These are phyloP conservation scores for Caranx ignobilis DNA, from an alignment of 2,113 vertebrate genomes.

Conservation along the genomic window DNA sequence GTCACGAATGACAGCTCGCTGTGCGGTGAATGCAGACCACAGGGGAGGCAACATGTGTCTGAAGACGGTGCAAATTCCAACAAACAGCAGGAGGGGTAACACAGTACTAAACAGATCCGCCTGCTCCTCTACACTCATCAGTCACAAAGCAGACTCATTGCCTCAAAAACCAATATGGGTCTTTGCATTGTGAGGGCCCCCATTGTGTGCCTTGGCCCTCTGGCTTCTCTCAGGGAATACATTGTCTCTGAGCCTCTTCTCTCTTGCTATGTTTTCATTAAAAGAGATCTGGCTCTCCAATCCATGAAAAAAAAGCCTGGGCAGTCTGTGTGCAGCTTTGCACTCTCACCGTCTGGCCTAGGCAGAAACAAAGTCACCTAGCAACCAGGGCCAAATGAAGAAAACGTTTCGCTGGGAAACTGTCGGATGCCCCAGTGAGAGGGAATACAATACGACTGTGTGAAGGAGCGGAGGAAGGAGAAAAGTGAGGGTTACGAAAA, in stretches of 20 bases:
- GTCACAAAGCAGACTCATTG: constrained; percentile 52
- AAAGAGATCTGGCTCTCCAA: constrained; percentile 62
- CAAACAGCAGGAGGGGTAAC: constrained; percentile 46
- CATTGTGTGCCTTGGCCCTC: constrained; percentile 61
- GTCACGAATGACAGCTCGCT: constrained; percentile 22
- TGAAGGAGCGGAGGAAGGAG: constrained; percentile 29
- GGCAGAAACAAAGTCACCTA: constrained; percentile 77
- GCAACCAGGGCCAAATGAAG: constrained; percentile 75
- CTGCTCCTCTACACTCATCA: constrained; percentile 48
- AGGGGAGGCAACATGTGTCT: constrained; percentile 21
- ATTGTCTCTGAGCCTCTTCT: constrained; percentile 71
- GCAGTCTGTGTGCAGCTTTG: constrained; percentile 52
- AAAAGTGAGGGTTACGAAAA: constrained; percentile 42
- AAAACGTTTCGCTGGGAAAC: constrained; percentile 48
- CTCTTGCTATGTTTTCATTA: constrained; percentile 79
- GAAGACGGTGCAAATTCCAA: constrained; percentile 41
- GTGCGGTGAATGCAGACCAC: constrained; percentile 26
- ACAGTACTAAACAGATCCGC: constrained; percentile 32
- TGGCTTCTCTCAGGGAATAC: constrained; percentile 58
- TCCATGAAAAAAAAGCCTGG: constrained; percentile 43
- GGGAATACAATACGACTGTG: constrained; percentile 4
- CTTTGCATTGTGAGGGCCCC: constrained; percentile 54
- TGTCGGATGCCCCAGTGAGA: constrained; percentile 37
- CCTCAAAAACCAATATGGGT: constrained; percentile 69
- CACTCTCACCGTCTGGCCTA: constrained; percentile 67